Base-by-base conservation (phyloP, 2,113 vertebrate genomes). In the Dasyprocta punctata region DNA sequence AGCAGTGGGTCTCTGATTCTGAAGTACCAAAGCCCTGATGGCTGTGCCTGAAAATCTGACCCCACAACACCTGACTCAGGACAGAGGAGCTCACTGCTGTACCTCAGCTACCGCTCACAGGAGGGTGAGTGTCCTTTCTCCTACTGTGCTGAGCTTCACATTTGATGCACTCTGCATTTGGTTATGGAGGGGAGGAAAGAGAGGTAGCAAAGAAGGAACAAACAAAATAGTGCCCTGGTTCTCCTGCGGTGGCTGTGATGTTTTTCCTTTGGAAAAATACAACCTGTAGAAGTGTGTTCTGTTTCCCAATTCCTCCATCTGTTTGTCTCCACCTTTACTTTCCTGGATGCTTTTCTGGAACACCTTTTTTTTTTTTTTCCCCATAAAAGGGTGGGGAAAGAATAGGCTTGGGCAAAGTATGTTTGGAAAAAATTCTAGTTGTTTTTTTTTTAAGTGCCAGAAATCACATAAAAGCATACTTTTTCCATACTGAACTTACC, bases 261-360 rank as follows among this genome's bases (percentile, higher is more conserved):
- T 20, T 91, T 94, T 63, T 86, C 78, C 26, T 36, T 75, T 7
- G 9, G 26, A 94, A 73, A 89, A 61, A 41, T 1, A 71, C 19
- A 38, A 44, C n/a, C 17, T 60, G 10, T 14, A 22, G 0, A 4
- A 56, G n/a, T 75, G 0, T 52, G 19, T 11, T 22, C 12, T 26
- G 0, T 69, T 56, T 2, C 22, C 12, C 1, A 86, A n/a, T 85
- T 65, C 69, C 54, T 86, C 33, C 44, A 10, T 75, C 17, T 33
- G 11, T 44, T 28, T 33, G 61, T 56, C 52, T 52, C 11, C 44
- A 80, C 24, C 16, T 56, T 88, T 65, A 14, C 60, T 86, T 89
- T 84, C 52, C 83, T 87, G 33, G 26, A 30, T 91, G 26, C 82
- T 85, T 69, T 44, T 26, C 58, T 90, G 61, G 83, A 87, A 63